Evolutionary conservation across 1,140 invertebrate genomes (phyloP).

Genomic region (Drosophila santomea): DNA sequence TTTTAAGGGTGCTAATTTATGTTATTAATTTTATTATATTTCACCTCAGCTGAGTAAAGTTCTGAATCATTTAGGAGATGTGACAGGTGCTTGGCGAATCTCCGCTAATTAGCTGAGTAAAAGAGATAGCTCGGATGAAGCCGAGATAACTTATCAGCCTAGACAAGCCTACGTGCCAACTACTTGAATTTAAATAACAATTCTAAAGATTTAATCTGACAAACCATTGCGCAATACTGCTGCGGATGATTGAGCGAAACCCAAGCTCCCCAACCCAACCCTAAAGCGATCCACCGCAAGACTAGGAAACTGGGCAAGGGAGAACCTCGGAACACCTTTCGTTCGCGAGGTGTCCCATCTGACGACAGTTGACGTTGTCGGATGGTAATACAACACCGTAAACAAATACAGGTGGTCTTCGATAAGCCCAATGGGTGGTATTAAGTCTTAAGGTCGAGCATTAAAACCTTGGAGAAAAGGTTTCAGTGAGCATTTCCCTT

Average conservation of each 20-base stretch:
- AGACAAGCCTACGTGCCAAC: slow-evolving; percentile 26
- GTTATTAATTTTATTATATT: not conserved
- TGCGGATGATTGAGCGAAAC: slow-evolving; percentile 40
- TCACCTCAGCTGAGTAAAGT: not conserved
- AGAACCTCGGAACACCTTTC: slow-evolving; percentile 10
- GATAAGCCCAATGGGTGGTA: not conserved
- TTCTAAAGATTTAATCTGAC: slow-evolving; percentile 43
- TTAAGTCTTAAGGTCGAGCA: not conserved
- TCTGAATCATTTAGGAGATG: slow-evolving; percentile 25
- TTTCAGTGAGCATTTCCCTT: not conserved
- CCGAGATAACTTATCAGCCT: slow-evolving; percentile 42
- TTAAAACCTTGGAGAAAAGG: not conserved
- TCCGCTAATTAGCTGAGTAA: slow-evolving; percentile 13
- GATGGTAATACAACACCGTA: slow-evolving; percentile 29
- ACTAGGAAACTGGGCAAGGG: slow-evolving; percentile 30
- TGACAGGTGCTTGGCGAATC: slow-evolving; percentile 20
- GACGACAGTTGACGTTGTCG: slow-evolving; percentile 23
- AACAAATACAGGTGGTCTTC: slow-evolving; percentile 14
- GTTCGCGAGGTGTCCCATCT: slow-evolving; percentile 28
- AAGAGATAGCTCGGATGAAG: slow-evolving; percentile 41
- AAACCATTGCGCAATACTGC: slow-evolving; percentile 42
- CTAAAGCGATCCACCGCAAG: slow-evolving; percentile 35
- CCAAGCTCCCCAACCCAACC: no score
- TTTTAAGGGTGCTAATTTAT: not conserved
- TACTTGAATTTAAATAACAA: slow-evolving; percentile 43